phyloP scores from a whole-genome alignment of 2,888 invertebrate species.

The Encarsia formosa region DNA sequence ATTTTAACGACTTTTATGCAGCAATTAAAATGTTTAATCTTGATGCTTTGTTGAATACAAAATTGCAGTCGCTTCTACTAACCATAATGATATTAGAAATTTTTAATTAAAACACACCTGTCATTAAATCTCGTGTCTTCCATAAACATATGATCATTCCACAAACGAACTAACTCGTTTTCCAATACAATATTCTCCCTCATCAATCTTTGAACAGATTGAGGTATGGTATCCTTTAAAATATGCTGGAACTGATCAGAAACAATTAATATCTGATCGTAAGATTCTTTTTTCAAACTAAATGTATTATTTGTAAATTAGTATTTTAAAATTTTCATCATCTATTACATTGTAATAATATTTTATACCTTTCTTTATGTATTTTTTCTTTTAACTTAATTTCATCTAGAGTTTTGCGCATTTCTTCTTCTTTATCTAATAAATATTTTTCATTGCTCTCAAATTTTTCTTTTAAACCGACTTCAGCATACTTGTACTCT shows the following conservation, averaged over 20 bases:
- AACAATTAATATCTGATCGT: conserved; percentile 33
- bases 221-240: conserved; percentile 29
- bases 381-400: conserved; percentile 36
- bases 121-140: background rate
- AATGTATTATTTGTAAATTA: too few relatives aligned
- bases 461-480: conserved; percentile 34
- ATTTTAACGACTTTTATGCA: too few relatives aligned
- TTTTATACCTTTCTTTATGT: conserved; percentile 39
- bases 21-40: too few relatives aligned
- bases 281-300: conserved; percentile 42
- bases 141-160: conserved; percentile 8
- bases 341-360: too few relatives aligned
- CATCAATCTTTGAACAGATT: conserved; percentile 37
- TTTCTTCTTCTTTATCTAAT: conserved; percentile 30
- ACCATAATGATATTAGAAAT: background rate
- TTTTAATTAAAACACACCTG: conserved; percentile 3
- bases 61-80: background rate
- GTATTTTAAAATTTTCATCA: too few relatives aligned
- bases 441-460: conserved; percentile 27
- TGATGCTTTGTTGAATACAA: too few relatives aligned
- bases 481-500: conserved; percentile 36
- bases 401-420: conserved; percentile 28
- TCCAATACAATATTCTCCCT: conserved; percentile 41
- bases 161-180: conserved; percentile 30
- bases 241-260: conserved; percentile 37